phyloP scores from a whole-genome alignment of 2,888 invertebrate species.

The Caenorhabditis plicata region DNA sequence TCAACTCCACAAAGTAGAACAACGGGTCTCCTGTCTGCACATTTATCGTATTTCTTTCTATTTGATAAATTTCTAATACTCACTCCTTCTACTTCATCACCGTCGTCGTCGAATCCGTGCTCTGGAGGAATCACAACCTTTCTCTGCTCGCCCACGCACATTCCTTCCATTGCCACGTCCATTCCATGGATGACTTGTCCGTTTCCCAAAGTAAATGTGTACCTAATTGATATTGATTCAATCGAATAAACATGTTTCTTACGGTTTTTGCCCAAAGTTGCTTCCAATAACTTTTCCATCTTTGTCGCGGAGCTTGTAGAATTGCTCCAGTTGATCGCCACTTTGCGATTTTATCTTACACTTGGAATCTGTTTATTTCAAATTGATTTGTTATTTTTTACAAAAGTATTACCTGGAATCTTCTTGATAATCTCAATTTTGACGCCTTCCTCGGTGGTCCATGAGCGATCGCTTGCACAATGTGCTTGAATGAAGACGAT shows the following conservation, averaged over 20 bases:
- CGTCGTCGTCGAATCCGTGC: constrained; percentile 57
- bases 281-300: constrained; percentile 61
- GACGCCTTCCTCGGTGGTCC: constrained; percentile 63
- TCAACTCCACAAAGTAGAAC: constrained; percentile 64
- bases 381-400: neutral
- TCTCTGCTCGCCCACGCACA: constrained; percentile 62
- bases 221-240: constrained; percentile 23
- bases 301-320: constrained; percentile 60
- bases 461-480: constrained; percentile 48
- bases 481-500: constrained; percentile 1
- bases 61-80: too few relatives aligned
- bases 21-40: constrained; percentile 54
- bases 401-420: constrained; percentile 47
- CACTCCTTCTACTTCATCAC: constrained; percentile 40
- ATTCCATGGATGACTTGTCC: constrained; percentile 61
- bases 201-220: constrained; percentile 56
- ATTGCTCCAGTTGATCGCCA: constrained; percentile 63
- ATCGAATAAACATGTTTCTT: constrained; percentile 1
- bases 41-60: neutral
- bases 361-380: constrained; percentile 46
- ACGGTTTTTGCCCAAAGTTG: constrained; percentile 62
- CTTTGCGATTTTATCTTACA: constrained; percentile 58
- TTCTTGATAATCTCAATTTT: constrained; percentile 64
- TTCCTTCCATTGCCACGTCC: constrained; percentile 56
- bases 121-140: constrained; percentile 60